Base-by-base conservation (phyloP, 2,888 invertebrate genomes). In the Bembecia ichneumoniformis region DNA sequence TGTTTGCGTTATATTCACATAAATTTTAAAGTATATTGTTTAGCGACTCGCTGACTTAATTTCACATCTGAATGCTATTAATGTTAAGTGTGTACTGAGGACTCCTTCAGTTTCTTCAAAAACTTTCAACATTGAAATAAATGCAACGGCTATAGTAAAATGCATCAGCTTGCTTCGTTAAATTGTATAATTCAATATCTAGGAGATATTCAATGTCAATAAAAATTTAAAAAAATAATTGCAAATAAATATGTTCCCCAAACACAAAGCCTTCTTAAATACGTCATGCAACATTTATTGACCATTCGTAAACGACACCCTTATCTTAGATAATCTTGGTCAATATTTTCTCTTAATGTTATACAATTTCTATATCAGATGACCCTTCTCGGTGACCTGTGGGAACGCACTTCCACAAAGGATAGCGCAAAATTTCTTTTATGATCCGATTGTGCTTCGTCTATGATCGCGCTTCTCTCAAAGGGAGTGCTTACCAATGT, bases 341-440 rank as follows among this genome's bases (percentile, higher is more conserved):
- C 74, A 72, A 71, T 78, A 79, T 82, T 80, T 80, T 77, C 77
- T 73, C 71, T 66, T 73, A 74, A 76, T 74, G 68, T 67, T 36
- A 46, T 48, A 72, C 71, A 72, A 74, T 74, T 72, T 77, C 71
- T 69, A 64, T 61, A 80, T 79, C 79, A 68, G 68, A 74, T 80
- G 79, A 80, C 77, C 78, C 59, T 62, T n/a, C 56, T 49, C 62
- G 59, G 59, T 68, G 65, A 71, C 77, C 71, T 64, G 62, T 65
- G 66, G 66, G 72, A 74, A 74, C 60, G 56, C 62, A 68, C 71
- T 66, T 68, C 68, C 62, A 64, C 64, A 64, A 66, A 63, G 59
- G 59, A 45, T 52, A 47, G 20, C 46, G 49, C n/a, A 48, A 50
- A 47, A 52, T 51, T 55, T 57, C 51, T 51, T 53, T 53, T 55